These are phyloP conservation scores for Drosophila sp. DNA, from an alignment of 1,140 invertebrate species.

Conservation along the genomic window DNA sequence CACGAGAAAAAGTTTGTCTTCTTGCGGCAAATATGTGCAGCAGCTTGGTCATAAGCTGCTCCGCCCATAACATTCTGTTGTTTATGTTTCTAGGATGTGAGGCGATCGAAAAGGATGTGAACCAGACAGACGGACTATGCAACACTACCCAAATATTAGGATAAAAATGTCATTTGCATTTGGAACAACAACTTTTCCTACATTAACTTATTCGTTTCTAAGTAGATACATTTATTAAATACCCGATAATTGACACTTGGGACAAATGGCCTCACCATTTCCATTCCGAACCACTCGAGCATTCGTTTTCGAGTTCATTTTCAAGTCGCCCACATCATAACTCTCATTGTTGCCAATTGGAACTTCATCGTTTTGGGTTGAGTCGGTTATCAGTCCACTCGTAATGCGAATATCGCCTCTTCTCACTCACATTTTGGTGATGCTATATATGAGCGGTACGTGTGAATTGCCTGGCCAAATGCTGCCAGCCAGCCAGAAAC, in stretches of 20 bases:
- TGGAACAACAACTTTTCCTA: too few species aligned
- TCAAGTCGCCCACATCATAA: neutral
- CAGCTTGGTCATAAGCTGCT: slow-evolving; percentile 61
- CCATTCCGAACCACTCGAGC: neutral
- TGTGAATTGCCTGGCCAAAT: slow-evolving; percentile 54
- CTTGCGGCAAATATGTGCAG: slow-evolving; percentile 12
- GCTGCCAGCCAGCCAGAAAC: slow-evolving; percentile 20
- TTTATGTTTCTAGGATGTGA: slow-evolving; percentile 74
- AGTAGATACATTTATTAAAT: neutral
- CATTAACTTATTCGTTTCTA: too few species aligned
- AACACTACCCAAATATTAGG: neutral
- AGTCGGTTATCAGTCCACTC: slow-evolving; percentile 29
- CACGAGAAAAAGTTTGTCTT: slow-evolving; percentile 72
- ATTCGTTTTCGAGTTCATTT: slow-evolving; percentile 20
- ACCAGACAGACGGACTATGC: neutral
- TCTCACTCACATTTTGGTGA: slow-evolving; percentile 15
- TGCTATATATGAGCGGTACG: slow-evolving; percentile 51
- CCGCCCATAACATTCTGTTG: slow-evolving; percentile 69
- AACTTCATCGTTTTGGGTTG: slow-evolving; percentile 20
- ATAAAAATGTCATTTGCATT: neutral
- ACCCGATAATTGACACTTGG: neutral
- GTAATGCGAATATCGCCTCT: slow-evolving; percentile 36
- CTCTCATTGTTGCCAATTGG: neutral
- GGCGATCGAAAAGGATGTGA: slow-evolving; percentile 38
- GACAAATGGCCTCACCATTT: neutral